Percentiles rank a stretch among this genome's conserved stretches.
phyloP scores from a whole-genome alignment of 2,888 invertebrate species.

The Dorcus hopei region DNA sequence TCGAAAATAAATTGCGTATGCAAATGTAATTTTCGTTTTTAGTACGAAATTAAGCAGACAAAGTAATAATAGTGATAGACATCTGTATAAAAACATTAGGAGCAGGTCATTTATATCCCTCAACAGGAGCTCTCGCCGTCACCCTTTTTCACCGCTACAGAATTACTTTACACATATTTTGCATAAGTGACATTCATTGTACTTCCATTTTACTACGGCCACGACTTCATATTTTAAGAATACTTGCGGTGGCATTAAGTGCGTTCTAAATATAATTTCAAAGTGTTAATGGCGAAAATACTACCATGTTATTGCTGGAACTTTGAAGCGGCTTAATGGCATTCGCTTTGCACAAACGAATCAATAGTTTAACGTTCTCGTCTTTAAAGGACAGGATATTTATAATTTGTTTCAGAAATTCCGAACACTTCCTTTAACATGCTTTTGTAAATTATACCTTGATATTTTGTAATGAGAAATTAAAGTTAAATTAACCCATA shows the following conservation, averaged over 20 bases:
- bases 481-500: too few relatives aligned
- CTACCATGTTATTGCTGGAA: too few relatives aligned
- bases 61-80: background rate
- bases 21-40: background rate
- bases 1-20: conserved; percentile 1
- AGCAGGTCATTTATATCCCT: conserved; percentile 1
- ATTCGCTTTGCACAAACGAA: too few relatives aligned
- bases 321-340: too few relatives aligned
- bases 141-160: conserved; percentile 20
- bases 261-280: too few relatives aligned
- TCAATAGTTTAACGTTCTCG: too few relatives aligned
- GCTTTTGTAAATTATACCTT: too few relatives aligned
- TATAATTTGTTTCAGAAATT: too few relatives aligned
- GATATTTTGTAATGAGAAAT: too few relatives aligned
- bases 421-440: too few relatives aligned
- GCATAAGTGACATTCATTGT: conserved; percentile 26
- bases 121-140: background rate
- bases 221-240: conserved; percentile 12
- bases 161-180: conserved; percentile 28
- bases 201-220: conserved; percentile 26
- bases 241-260: background rate
- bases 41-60: background rate
- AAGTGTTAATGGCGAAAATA: too few relatives aligned
- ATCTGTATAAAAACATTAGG: background rate
- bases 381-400: too few relatives aligned